Evolutionary conservation across 1,140 invertebrate species (phyloP), one percentile per base, ranked within the genome.

Genomic region (Cotesia vestalis): DNA sequence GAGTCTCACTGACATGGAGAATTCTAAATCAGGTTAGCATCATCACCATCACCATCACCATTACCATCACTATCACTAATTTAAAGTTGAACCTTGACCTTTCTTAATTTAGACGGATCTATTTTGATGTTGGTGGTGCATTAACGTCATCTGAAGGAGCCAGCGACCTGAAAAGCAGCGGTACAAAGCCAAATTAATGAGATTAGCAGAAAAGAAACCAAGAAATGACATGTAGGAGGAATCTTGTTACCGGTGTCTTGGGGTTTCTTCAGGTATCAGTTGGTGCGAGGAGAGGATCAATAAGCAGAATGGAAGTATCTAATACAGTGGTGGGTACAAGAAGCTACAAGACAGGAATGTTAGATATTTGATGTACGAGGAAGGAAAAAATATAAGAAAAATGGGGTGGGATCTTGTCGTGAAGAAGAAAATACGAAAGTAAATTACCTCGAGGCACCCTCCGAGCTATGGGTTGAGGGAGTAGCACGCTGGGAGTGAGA

Each of bases 151-250:
- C 27, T 27, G 27, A 27, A 27, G 27, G 27, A 27, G 27, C 27
- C 27, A 27, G 27, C 27, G 40, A 46, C 40, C 40, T 46, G 11
- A 46, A 46, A 46, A 46, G 40, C 5, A 46, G 2, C 5, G 4
- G 38, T 9, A 6, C 8, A 6, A 11, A 46, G 6, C 40, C 2
- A 46, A 46, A 46, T 46, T 46, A 46, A 46, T 80, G 75, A 81
- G 84, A 84, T 85, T 85, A 81, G 79, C 77, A 73, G 82, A 80
- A 20, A 80, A 83, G 84, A 85, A 85, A 82, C 84, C 84, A 85
- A 83, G 78, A 81, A 85, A 81, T 85, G 82, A 72, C 76, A 76
- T 79, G 78, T 40, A 69, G 57, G 53, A 38, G 12, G 12, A 66
- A 52, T 66, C 52, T 46, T 46, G 40, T 46, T 46, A 46, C 6